Conservation (phyloP, 2,888 invertebrate species). For the Stratiomys singularior region DNA sequence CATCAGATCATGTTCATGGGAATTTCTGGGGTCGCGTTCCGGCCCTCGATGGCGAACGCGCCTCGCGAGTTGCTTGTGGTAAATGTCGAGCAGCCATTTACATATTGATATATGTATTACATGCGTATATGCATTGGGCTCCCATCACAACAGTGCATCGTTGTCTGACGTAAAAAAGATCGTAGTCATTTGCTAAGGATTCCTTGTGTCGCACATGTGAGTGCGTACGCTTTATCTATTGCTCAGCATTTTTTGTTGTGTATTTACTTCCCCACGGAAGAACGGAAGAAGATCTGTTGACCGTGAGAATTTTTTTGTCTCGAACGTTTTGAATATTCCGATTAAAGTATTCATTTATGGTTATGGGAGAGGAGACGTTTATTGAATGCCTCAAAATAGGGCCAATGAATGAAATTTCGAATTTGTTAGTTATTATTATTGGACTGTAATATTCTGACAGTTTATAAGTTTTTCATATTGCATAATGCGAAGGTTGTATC, state of each 20-base stretch:
- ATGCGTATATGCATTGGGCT: neutral
- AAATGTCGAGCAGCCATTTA: neutral
- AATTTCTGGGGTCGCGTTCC: conserved; percentile 40
- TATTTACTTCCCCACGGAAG: conserved; percentile 46
- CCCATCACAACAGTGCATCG: neutral
- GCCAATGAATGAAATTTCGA: too few species aligned
- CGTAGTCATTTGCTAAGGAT: neutral
- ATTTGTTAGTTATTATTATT: too few species aligned
- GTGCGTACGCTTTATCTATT: neutral
- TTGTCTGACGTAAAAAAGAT: too few species aligned
- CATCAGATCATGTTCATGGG: conserved; percentile 39
- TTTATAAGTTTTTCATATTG: too few species aligned
- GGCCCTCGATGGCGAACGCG: conserved; percentile 8
- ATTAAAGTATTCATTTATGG: too few species aligned
- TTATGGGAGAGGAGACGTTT: too few species aligned
- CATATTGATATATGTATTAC: neutral
- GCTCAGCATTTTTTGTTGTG: neutral
- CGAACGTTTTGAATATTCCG: too few species aligned
- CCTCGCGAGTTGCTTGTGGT: conserved; percentile 27
- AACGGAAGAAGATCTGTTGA: conserved; percentile 49
- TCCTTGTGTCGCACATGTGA: neutral
- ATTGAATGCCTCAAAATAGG: too few species aligned
- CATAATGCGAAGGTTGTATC: too few species aligned
- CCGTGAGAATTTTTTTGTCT: conserved; percentile 50
- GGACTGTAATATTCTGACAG: too few species aligned